Evolutionary conservation across 92 coral and sea anemone genomes (phyloP), one percentile per base, ranked within the genome.

Genomic region (Blastomussa wellsi): DNA sequence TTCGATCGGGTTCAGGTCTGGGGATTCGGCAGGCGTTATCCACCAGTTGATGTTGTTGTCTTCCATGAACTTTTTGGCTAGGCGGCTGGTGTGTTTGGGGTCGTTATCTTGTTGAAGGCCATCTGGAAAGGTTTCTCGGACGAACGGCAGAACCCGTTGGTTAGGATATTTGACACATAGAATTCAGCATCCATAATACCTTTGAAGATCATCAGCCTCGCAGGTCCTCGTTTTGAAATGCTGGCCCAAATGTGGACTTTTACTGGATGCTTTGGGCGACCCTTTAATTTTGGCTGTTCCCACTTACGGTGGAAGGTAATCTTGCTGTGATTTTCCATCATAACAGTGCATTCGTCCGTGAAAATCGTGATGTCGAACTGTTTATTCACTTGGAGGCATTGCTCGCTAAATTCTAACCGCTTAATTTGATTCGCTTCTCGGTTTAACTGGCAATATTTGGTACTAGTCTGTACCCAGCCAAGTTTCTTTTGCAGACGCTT

Each of bases 371-470:
- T 81, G 76, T 90, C 64, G 41, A 93, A 93, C 11, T 79, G 80
- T 44, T 93, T 90, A 5, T 55, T 72, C 24, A 3, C 55, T 31
- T 20, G 35, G 20, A 81, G 66, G 38, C 85, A 67, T 37, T 68
- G 37, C 38, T 57, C 73, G 35, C 37, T 33, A 9, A 77, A 70
- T 47, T 85, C 95, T n/a, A n/a, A n/a, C n/a, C n/a, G n/a, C n/a
- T n/a, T n/a, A n/a, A n/a, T n/a, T n/a, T n/a, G n/a, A n/a, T n/a
- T n/a, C n/a, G n/a, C n/a, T n/a, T n/a, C n/a, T 59, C 91, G 47
- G 42, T 84, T 84, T 51, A 92, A 74, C 74, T 88, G 90, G 83
- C 93, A 90, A 73, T 92, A 92, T 74, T 93, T 90, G 10, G 87
- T 80, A 24, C 89, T 68, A 14, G 93, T 84, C 13, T 72, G 52